Base-by-base conservation (phyloP, 2,797 vertebrate genomes). In the Notolepis coatsorum region DNA sequence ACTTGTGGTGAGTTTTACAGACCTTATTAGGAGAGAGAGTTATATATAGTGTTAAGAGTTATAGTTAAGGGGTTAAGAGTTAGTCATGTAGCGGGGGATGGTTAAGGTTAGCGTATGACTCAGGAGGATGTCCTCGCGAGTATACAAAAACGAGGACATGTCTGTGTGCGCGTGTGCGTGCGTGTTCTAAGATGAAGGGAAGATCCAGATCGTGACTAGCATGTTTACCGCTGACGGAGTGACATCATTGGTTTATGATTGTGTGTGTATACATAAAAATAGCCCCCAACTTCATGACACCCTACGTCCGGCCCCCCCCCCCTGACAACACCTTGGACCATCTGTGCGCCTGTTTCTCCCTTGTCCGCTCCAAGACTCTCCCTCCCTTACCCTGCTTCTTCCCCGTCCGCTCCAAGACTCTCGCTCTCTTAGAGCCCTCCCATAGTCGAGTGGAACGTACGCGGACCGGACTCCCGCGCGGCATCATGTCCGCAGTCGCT, bases 271-370 rank as follows among this genome's bases (percentile, higher is more conserved):
- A 43, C 3, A 18, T 43, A 8, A 12, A 69, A 62, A 53, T 18
- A 53, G 54, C 47, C 51, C 61, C 64, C 69, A 27, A 35, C 51
- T 65, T 79, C 30, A 63, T 63, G 62, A 75, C 62, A 33, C 58
- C 7, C 53, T 71, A 64, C 59, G 53, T 72, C 57, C 60, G 2
- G 52, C 55, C 47, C 69, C 17, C 39, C 71, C 55, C 47, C 69
- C 17, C 39, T 73, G 75, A 84, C 67, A 79, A 73, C 65, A 75
- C 70, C 60, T 68, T 50, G 37, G 75, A 71, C 80, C 77, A 86
- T 86, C 80, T 86, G 77, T 58, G 71, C n/a, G 58, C 55, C 33
- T 65, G 65, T n/a, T n/a, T n/a, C 68, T 65, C 56, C 75, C 64
- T 71, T 75, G 61, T 78, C 70, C 75, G 71, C 68, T 65, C 31